A percentile compares a stretch with the other conserved stretches of the same genome.
Conservation (phyloP, 2,113 vertebrate species). For the Azemiops feae region DNA sequence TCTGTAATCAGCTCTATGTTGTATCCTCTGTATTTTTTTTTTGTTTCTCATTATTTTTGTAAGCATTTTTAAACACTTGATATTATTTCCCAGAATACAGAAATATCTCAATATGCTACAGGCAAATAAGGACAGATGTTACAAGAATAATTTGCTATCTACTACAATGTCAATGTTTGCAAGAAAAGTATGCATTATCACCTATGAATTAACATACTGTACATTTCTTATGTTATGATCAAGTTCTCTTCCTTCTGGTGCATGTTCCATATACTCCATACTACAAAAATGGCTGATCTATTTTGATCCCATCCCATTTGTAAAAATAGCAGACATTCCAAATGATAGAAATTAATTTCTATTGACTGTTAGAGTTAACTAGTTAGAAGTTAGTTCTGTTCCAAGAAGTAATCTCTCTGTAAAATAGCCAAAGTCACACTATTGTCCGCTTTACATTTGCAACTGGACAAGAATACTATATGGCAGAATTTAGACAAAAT, state of each 20-base stretch:
- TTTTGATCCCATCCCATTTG: neutral
- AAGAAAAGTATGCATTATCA: neutral
- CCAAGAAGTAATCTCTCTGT: neutral
- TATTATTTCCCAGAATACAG: neutral
- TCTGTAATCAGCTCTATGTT: neutral
- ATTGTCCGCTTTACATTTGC: neutral
- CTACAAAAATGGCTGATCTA: neutral
- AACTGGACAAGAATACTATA: slow-evolving; percentile 4
- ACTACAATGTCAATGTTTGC: neutral
- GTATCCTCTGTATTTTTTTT: neutral
- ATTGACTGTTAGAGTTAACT: neutral
- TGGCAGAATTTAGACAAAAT: neutral
- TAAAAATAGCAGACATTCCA: fast-evolving
- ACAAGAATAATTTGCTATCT: neutral
- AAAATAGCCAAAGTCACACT: neutral
- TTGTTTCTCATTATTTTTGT: neutral
- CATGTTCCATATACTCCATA: neutral
- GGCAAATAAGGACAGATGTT: neutral
- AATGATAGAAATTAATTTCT: slow-evolving; percentile 2
- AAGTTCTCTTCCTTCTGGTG: neutral
- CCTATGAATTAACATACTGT: neutral
- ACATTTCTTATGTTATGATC: neutral
- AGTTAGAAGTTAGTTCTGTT: neutral
- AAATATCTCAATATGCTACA: neutral
- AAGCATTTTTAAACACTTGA: neutral